Conservation (phyloP, 2,797 vertebrate genomes). For the Hirundo rustica region DNA sequence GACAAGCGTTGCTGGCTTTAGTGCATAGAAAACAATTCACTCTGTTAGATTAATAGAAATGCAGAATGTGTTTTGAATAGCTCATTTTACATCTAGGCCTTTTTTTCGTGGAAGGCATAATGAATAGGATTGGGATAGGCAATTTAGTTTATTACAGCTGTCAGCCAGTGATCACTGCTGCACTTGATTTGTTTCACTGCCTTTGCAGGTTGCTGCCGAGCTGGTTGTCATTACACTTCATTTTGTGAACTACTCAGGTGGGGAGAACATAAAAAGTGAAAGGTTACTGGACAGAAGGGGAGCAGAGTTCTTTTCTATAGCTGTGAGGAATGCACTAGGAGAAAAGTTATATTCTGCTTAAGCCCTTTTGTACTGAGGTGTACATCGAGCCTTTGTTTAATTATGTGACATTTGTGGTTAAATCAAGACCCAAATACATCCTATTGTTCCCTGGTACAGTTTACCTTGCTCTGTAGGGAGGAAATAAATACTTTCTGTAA, state of each 20-base stretch:
- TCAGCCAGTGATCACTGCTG: background rate
- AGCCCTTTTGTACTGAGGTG: background rate
- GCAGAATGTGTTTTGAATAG: constrained; percentile 50
- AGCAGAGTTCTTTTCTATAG: background rate
- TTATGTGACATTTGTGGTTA: background rate
- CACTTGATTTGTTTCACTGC: background rate
- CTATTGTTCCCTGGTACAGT: background rate
- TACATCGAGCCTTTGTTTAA: background rate
- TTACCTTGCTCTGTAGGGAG: background rate
- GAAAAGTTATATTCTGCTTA: background rate
- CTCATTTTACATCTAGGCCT: constrained; percentile 37
- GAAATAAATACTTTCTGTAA: background rate
- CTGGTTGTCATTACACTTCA: constrained; percentile 8
- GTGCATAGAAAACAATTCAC: background rate
- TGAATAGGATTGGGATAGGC: constrained; percentile 21
- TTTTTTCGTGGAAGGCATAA: constrained; percentile 46
- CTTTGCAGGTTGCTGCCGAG: background rate
- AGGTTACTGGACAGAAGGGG: background rate
- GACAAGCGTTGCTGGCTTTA: background rate
- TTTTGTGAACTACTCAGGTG: constrained; percentile 33
- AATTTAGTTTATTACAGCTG: constrained; percentile 58
- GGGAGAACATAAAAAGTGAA: constrained; percentile 5
- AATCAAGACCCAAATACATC: background rate
- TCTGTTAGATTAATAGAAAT: constrained; percentile 32
- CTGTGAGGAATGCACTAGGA: background rate